Evolutionary conservation across 2,797 vertebrate genomes (phyloP).

Genomic region (Chiropotes sagulatus): DNA sequence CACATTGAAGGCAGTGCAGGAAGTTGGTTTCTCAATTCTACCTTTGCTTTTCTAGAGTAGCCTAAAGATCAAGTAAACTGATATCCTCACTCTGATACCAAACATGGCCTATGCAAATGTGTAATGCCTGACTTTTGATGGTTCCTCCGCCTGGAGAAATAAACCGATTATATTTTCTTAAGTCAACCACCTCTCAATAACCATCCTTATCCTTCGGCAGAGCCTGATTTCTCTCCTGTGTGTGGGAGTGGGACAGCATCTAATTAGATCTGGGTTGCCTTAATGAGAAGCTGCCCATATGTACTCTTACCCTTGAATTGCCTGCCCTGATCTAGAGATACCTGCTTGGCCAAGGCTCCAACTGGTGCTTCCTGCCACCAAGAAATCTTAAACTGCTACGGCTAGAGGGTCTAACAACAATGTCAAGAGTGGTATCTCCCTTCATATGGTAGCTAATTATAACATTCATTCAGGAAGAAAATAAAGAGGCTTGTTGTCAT

Average conservation of each 20-base stretch:
- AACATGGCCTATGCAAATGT: not conserved
- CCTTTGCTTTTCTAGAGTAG: not conserved
- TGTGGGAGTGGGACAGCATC: not conserved
- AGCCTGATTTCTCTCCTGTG: not conserved
- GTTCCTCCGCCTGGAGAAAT: not conserved
- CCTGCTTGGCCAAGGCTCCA: not conserved
- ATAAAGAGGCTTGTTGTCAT: constrained; percentile 53
- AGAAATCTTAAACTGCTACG: not conserved
- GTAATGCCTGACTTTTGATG: not conserved
- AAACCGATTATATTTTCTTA: not conserved
- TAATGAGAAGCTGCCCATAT: not conserved
- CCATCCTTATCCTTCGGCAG: not conserved
- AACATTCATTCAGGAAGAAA: constrained; percentile 8
- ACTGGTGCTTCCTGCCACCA: not conserved
- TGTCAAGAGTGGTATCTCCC: constrained; percentile 3
- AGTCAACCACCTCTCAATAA: constrained; percentile 12
- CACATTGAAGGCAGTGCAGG: not conserved
- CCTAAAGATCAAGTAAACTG: not conserved
- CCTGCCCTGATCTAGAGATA: not conserved
- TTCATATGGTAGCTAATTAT: constrained; percentile 29
- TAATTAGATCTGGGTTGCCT: not conserved
- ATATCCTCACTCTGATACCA: not conserved
- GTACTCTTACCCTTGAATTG: not conserved
- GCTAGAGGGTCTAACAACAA: not conserved
- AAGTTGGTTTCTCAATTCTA: not conserved